Conservation (phyloP, 2,888 invertebrate species). For the Sisyra terminalis region DNA sequence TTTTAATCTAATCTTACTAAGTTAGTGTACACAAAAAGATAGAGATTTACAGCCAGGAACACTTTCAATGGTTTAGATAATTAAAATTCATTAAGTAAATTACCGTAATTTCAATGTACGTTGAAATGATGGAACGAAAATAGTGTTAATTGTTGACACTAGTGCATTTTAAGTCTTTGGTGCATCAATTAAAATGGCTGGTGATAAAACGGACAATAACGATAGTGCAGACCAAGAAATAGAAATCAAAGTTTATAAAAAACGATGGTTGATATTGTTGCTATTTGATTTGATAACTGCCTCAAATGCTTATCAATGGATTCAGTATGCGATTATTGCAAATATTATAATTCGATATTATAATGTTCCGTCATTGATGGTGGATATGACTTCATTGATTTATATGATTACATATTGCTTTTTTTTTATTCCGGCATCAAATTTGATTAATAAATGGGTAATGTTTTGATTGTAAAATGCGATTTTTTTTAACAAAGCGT, state of each 20-base stretch:
- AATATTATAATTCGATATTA: slow-evolving; percentile 69
- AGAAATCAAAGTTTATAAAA: slow-evolving; percentile 33
- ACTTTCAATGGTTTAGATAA: too few relatives aligned
- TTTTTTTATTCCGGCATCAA: slow-evolving; percentile 93
- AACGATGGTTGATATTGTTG: slow-evolving; percentile 70
- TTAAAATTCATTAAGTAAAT: too few relatives aligned
- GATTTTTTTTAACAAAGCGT: background rate
- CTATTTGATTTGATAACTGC: slow-evolving; percentile 83
- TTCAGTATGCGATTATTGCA: slow-evolving; percentile 87
- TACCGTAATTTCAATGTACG: too few relatives aligned
- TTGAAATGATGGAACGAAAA: too few relatives aligned
- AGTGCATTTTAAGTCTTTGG: too few relatives aligned
- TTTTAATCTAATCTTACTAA: too few relatives aligned
- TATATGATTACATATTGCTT: slow-evolving; percentile 97
- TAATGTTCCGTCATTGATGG: slow-evolving; percentile 50
- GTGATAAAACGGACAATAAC: too few relatives aligned
- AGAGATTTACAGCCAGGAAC: too few relatives aligned
- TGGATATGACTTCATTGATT: slow-evolving; percentile 96
- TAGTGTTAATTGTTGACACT: too few relatives aligned
- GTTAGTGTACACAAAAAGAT: too few relatives aligned
- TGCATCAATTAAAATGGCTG: too few relatives aligned
- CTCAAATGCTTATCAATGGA: slow-evolving; percentile 91
- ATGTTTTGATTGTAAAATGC: background rate
- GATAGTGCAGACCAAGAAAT: too few relatives aligned
- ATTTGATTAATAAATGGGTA: slow-evolving; percentile 84